Conservation (phyloP, 2,888 invertebrate genomes). For the Serripes groenlandicus region DNA sequence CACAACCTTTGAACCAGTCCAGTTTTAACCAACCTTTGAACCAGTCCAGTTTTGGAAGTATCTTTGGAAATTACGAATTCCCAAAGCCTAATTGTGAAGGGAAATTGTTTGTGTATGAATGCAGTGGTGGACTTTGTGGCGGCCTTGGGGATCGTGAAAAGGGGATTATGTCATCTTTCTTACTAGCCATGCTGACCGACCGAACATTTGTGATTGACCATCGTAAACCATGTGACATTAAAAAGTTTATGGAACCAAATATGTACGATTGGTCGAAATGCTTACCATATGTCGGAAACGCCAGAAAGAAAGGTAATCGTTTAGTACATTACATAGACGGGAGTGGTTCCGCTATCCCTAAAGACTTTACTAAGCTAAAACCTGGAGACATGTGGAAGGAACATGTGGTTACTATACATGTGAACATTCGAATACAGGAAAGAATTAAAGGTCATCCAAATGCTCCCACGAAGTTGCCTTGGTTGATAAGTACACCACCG, state of each 20-base stretch:
- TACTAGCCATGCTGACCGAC: constrained; percentile 36
- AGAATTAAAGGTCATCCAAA: constrained; percentile 11
- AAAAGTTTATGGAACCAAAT: constrained; percentile 27
- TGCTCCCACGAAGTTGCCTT: constrained; percentile 10
- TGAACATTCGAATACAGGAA: constrained; percentile 7
- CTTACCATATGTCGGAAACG: neutral
- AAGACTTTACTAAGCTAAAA: neutral
- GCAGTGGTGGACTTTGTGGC: constrained; percentile 31
- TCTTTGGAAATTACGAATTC: constrained; percentile 3
- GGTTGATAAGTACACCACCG: constrained; percentile 11
- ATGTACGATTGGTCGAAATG: constrained; percentile 42
- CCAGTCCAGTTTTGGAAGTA: too few relatives aligned
- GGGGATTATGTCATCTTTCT: constrained; percentile 36
- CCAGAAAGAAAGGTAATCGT: neutral
- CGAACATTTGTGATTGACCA: constrained; percentile 37
- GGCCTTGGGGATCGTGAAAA: constrained; percentile 50
- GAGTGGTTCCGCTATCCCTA: neutral
- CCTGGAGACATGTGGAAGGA: neutral
- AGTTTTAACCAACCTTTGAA: too few relatives aligned
- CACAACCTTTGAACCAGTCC: neutral
- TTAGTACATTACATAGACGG: constrained; percentile 12
- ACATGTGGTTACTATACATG: constrained; percentile 1
- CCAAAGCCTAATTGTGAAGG: neutral
- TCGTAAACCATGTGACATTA: constrained; percentile 35
- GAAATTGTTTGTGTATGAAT: constrained; percentile 26